Percentiles rank a stretch among this genome's conserved stretches.
Evolutionary conservation across 2,888 invertebrate species (phyloP).

Genomic region (Drosophila cognata): DNA sequence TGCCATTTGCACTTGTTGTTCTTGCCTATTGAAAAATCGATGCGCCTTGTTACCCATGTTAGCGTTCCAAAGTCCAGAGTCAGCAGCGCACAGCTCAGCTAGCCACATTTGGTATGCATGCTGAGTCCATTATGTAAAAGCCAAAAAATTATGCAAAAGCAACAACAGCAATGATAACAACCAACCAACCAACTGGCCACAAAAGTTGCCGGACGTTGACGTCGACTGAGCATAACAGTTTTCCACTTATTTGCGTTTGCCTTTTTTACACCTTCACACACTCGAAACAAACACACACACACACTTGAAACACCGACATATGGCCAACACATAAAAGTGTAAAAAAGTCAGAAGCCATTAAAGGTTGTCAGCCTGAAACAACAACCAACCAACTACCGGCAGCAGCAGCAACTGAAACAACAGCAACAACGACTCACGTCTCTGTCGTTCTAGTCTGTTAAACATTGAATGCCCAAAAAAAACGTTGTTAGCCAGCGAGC

Average conservation of each 20-base stretch:
- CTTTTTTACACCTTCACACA: conserved; percentile 78
- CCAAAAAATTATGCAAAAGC: conserved; percentile 66
- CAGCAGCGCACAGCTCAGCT: conserved; percentile 12
- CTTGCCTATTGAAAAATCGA: conserved; percentile 65
- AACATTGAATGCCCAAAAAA: conserved; percentile 71
- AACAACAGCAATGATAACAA: conserved; percentile 16
- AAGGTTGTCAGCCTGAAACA: conserved; percentile 57
- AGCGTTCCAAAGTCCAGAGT: conserved; percentile 23
- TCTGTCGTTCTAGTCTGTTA: conserved; percentile 74
- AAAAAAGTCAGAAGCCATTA: conserved; percentile 75
- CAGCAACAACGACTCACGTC: conserved; percentile 31
- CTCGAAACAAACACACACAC: conserved; percentile 37
- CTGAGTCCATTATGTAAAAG: conserved; percentile 52
- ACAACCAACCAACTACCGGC: conserved; percentile 20
- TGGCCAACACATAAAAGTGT: conserved; percentile 71
- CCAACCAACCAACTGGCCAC: conserved; percentile 2
- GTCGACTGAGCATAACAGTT: conserved; percentile 78
- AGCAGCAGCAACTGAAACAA: conserved; percentile 23
- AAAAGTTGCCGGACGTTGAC: conserved; percentile 53
- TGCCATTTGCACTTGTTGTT: conserved; percentile 70
- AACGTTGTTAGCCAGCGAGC: conserved; percentile 32
- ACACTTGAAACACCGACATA: conserved; percentile 23
- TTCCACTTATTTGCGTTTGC: conserved; percentile 62
- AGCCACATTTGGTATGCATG: conserved; percentile 61
- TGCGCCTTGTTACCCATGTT: conserved; percentile 12